Base-by-base conservation (phyloP, 2,113 vertebrate genomes). In the Callocephalon fimbriatum region DNA sequence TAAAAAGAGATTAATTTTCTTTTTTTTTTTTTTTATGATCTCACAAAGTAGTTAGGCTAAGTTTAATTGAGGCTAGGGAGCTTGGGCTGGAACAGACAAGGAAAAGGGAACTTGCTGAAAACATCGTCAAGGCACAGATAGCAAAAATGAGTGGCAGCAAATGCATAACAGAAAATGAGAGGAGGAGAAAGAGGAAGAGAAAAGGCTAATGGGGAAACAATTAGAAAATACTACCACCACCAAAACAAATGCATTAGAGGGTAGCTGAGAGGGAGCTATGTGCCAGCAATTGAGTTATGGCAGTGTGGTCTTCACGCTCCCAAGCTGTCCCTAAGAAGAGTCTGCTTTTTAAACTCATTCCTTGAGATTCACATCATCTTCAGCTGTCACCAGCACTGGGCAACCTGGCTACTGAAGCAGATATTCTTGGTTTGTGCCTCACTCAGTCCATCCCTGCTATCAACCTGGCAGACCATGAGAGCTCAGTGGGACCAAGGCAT, bases 91-190 rank as follows among this genome's bases (percentile, higher is more conserved):
- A 88, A 47, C 56, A 90, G 45, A 35, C 0, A 3, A 84, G 61
- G 91, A 93, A 88, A 79, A 93, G 53, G 65, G 91, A 97, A 95
- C 88, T 97, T 87, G 73, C 63, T 94, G 86, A 86, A 95, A 95
- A 90, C 91, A 56, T 50, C 91, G 73, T 87, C 84, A 86, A 45
- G 77, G 66, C 58, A 81, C 35, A 68, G 61, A 88, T 66, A 94
- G 63, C 76, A 84, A 96, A 94, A 95, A n/a, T 0, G 10, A 89
- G 32, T 58, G 50, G 62, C 86, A 91, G 48, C 38, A 93, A 85
- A 81, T 72, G 56, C 61, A 31, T 86, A 91, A 84, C 68, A 95
- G 73, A 96, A 92, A 91, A 93, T 93, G 73, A 89, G 94, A 73
- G 17, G 19, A 29, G 42, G 44, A 76, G 59, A 81, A 91, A 65